phyloP scores from a whole-genome alignment of 1,140 invertebrate genomes.

The Rhopalosiphum maidis region DNA sequence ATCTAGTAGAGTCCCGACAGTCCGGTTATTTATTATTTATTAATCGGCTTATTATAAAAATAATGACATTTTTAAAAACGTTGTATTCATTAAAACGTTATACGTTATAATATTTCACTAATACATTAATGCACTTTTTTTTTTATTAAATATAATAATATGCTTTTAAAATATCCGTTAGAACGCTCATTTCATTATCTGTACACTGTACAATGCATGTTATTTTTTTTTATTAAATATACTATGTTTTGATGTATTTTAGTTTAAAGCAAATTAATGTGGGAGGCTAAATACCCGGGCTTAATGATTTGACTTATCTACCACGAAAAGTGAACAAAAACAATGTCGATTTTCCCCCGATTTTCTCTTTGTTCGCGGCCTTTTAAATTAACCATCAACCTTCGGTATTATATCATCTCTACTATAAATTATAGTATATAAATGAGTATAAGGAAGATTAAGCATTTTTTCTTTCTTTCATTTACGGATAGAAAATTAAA shows the following conservation, averaged over 20 bases:
- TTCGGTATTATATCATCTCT: neutral
- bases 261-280: neutral
- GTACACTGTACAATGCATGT: neutral
- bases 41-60: neutral
- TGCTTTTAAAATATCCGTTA: neutral
- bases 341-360: neutral
- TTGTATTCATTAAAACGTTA: neutral
- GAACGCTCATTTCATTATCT: neutral
- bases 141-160: neutral
- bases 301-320: conserved; percentile 17
- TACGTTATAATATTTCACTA: neutral
- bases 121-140: neutral
- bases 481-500: neutral
- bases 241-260: neutral
- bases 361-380: neutral
- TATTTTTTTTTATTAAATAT: neutral
- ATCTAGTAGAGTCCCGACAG: neutral
- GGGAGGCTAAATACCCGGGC: neutral
- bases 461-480: neutral
- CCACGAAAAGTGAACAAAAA: neutral
- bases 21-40: neutral
- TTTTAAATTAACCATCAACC: neutral
- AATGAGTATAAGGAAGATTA: neutral
- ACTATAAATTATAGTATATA: neutral
- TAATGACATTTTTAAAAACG: neutral